A percentile compares a stretch with the other conserved stretches of the same genome.
phyloP scores from a whole-genome alignment of 2,113 vertebrate species.

The Mixornis gularis region DNA sequence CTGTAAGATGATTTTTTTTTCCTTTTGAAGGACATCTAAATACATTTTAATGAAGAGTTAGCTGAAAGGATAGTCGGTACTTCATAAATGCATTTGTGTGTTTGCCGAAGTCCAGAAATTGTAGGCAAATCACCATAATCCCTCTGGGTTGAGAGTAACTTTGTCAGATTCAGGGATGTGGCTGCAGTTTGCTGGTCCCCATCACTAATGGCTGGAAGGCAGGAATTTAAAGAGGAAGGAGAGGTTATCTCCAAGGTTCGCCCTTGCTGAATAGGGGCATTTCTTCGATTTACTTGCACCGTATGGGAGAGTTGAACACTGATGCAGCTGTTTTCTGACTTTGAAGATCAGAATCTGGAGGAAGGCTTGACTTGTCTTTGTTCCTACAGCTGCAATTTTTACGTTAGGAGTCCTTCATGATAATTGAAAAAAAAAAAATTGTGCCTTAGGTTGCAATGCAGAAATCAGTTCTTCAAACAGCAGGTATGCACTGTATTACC shows the following conservation, averaged over 20 bases:
- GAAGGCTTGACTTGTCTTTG: conserved; percentile 1
- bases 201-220: neutral
- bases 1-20: conserved; percentile 45
- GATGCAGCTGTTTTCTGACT: neutral
- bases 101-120: conserved; percentile 31
- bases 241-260: conserved; percentile 19
- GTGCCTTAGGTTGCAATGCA: neutral
- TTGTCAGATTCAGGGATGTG: neutral
- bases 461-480: neutral
- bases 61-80: conserved; percentile 11
- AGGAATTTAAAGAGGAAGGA: neutral
- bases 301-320: neutral
- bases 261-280: neutral
- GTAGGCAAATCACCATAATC: neutral
- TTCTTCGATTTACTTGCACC: neutral
- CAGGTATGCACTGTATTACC: neutral
- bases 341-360: neutral
- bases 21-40: conserved; percentile 51
- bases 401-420: neutral
- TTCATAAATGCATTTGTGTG: conserved; percentile 21
- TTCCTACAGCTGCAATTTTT: neutral
- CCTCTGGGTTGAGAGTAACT: conserved; percentile 11
- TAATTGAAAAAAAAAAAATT: neutral
- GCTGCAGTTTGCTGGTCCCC: neutral
- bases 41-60: conserved; percentile 63